Conservation (phyloP, 2,888 invertebrate species). For the Ochropleura leucogaster region DNA sequence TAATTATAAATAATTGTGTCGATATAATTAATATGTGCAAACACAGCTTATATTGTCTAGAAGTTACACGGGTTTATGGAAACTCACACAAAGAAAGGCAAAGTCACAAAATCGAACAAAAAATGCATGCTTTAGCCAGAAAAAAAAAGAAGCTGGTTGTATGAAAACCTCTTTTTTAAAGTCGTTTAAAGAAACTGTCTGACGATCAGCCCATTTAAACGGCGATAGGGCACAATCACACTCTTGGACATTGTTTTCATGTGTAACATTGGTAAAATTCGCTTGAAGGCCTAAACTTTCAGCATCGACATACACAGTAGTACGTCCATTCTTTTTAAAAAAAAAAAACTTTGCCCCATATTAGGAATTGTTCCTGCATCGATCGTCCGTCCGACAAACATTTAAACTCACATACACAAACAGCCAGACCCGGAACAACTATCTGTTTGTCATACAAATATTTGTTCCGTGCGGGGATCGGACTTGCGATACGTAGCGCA, state of each 20-base stretch:
- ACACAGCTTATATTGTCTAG: conserved; percentile 34
- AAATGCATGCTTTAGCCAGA: too few relatives aligned
- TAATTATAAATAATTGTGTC: conserved; percentile 53
- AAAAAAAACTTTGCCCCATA: too few relatives aligned
- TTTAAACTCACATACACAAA: too few relatives aligned
- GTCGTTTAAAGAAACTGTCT: not conserved
- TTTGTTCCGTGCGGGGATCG: too few relatives aligned
- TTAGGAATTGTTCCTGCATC: too few relatives aligned
- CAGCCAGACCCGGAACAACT: too few relatives aligned
- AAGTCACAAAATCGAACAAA: not conserved
- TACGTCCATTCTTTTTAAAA: too few relatives aligned
- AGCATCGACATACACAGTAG: not conserved
- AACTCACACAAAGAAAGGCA: conserved; percentile 36
- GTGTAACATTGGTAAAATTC: not conserved
- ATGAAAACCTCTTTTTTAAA: not conserved
- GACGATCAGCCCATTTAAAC: not conserved
- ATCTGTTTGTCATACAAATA: too few relatives aligned
- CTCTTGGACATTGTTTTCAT: not conserved
- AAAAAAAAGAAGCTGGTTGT: too few relatives aligned
- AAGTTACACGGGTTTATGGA: conserved; percentile 8
- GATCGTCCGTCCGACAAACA: too few relatives aligned
- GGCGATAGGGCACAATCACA: not conserved
- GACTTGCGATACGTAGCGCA: too few relatives aligned
- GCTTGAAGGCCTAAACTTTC: not conserved
- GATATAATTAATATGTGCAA: conserved; percentile 46